Conservation (phyloP, 2,797 vertebrate genomes). For the Podarcis lilfordi region DNA sequence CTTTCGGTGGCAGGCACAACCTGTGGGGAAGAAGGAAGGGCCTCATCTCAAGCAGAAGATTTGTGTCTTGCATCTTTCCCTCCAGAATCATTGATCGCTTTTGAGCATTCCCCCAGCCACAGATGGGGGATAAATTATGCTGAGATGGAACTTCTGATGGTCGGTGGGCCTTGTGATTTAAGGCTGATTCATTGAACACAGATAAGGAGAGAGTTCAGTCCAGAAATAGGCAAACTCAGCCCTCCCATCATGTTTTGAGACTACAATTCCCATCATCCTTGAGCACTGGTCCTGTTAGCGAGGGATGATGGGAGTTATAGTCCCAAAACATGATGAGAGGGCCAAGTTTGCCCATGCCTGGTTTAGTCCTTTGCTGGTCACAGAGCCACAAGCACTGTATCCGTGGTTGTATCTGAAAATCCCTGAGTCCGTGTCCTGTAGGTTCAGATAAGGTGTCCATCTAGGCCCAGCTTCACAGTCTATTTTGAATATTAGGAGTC, state of each 20-base stretch:
- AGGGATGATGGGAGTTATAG: no score
- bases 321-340: no score
- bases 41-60: accelerated
- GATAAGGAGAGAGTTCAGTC: neutral
- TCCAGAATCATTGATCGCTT: neutral
- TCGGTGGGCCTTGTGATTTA: neutral
- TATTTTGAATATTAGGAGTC: neutral
- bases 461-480: neutral
- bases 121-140: neutral
- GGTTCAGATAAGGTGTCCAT: neutral
- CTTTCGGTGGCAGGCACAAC: neutral
- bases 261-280: no score
- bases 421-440: neutral
- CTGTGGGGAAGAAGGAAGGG: neutral
- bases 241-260: no score
- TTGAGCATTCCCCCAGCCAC: neutral
- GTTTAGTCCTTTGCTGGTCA: neutral
- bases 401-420: neutral
- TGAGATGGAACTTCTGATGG: neutral
- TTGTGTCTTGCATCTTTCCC: neutral
- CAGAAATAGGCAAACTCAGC: no score
- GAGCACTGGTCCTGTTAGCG: no score
- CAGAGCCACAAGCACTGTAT: neutral
- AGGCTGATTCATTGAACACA: neutral
- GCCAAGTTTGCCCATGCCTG: no score